Evolutionary conservation across 2,888 invertebrate genomes (phyloP).

Genomic region (Eilema depressum): DNA sequence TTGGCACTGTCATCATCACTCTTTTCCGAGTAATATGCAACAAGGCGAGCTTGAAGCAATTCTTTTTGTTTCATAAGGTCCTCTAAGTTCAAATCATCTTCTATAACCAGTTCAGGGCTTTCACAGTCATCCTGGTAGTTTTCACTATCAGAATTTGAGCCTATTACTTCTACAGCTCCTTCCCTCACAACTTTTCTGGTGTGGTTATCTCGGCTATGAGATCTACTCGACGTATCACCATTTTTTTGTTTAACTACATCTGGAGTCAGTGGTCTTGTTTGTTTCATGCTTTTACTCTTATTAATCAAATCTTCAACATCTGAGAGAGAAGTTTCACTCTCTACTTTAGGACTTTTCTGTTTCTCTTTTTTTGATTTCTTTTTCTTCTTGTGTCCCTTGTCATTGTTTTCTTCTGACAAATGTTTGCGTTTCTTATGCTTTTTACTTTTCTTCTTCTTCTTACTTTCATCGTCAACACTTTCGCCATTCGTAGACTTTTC

Average conservation of each 20-base stretch:
- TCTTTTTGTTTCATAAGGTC: conserved; percentile 97
- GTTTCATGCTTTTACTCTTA: conserved; percentile 64
- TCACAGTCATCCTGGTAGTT: conserved; percentile 88
- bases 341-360: conserved; percentile 77
- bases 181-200: conserved; percentile 51
- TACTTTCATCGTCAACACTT: conserved; percentile 66
- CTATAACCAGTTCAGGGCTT: conserved; percentile 92
- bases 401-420: conserved; percentile 84
- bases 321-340: conserved; percentile 78
- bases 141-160: conserved; percentile 90
- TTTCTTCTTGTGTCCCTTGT: conserved; percentile 86
- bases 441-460: conserved; percentile 85
- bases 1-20: conserved; percentile 82
- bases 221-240: conserved; percentile 57
- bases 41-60: conserved; percentile 91
- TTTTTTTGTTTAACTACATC: conserved; percentile 62
- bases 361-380: conserved; percentile 85
- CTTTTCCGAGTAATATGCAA: conserved; percentile 91
- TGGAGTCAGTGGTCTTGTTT: conserved; percentile 40
- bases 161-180: conserved; percentile 87
- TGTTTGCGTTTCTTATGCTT: conserved; percentile 91
- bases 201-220: conserved; percentile 45
- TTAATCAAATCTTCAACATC: conserved; percentile 76
- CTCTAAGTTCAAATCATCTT: conserved; percentile 95
- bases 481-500: conserved; percentile 64